Evolutionary conservation across 2,113 vertebrate species (phyloP), one percentile per base, ranked within the genome.

Genomic region (Oreotrochilus melanogaster): DNA sequence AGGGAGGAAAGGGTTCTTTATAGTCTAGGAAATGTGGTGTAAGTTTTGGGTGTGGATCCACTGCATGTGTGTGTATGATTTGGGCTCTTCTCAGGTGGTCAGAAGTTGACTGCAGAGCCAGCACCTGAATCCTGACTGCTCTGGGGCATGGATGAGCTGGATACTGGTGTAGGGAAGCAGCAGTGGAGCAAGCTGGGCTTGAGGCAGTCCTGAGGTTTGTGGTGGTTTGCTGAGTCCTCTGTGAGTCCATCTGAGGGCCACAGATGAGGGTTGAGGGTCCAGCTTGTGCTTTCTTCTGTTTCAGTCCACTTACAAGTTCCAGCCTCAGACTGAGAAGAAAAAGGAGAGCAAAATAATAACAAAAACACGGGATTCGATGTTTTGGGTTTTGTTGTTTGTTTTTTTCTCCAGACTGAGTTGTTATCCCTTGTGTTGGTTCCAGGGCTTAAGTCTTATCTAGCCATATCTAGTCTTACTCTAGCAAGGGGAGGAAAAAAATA

Each of bases 151-250:
- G 33, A 33, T 5, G n/a, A 45, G 47, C 3, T 70, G 45, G 51
- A 30, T 18, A 3, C 47, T 64, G 0, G 1, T 2, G 11, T 30
- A 61, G 62, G 57, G 33, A 7, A 42, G 54, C 5, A 25, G 56
- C 64, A 62, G 39, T 8, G 51, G 51, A 57, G 27, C 1, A 3
- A 10, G 30, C 56, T 72, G 73, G 47, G 19, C 56, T 76, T 60
- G 57, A 57, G 56, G 70, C 6, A 21, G 54, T 54, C 9, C 33
- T 78, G 81, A 79, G 42, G 50, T 48, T 91, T 91, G 74, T 50
- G 50, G 37, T 57, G 66, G 50, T 70, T n/a, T 86, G 18, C 51
- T 9, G 28, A 61, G 65, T 58, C n/a, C 54, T 72, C 60, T 57
- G 17, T 50, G 23, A 57, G 31, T 24, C 14, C 66, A 11, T 39